Evolutionary conservation across 2,113 vertebrate species (phyloP).

Genomic region (Centropus unirufus): DNA sequence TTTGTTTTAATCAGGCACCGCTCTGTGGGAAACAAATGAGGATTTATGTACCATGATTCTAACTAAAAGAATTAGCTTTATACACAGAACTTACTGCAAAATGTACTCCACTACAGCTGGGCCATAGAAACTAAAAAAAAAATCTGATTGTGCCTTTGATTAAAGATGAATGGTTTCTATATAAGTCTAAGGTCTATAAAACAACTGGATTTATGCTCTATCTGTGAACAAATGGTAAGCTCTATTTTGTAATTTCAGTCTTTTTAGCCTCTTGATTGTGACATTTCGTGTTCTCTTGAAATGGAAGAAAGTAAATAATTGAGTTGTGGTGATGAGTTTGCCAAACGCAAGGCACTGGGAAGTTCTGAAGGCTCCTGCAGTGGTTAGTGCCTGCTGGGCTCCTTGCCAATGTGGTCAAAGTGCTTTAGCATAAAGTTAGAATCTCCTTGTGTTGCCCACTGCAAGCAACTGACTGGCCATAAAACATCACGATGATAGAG

Average conservation of each 20-base stretch:
- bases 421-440: neutral
- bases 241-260: conserved; percentile 31
- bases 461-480: neutral
- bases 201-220: conserved; percentile 28
- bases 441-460: conserved; percentile 8
- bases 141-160: conserved; percentile 33
- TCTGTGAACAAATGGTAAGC: conserved; percentile 30
- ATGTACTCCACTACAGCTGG: conserved; percentile 25
- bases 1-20: conserved; percentile 17
- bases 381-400: conserved; percentile 21
- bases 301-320: conserved; percentile 52
- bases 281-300: conserved; percentile 43
- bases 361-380: conserved; percentile 15
- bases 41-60: conserved; percentile 18
- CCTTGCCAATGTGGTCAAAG: neutral
- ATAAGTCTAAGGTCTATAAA: neutral
- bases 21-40: neutral
- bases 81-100: conserved; percentile 19
- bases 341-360: conserved; percentile 26
- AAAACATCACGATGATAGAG: neutral
- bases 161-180: conserved; percentile 39
- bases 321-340: conserved; percentile 39
- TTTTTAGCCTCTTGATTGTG: conserved; percentile 31
- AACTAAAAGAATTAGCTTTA: neutral
- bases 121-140: neutral